phyloP scores from a whole-genome alignment of 37 sponge, comb jelly and placozoan genomes.

The Spongilla lacustris region DNA sequence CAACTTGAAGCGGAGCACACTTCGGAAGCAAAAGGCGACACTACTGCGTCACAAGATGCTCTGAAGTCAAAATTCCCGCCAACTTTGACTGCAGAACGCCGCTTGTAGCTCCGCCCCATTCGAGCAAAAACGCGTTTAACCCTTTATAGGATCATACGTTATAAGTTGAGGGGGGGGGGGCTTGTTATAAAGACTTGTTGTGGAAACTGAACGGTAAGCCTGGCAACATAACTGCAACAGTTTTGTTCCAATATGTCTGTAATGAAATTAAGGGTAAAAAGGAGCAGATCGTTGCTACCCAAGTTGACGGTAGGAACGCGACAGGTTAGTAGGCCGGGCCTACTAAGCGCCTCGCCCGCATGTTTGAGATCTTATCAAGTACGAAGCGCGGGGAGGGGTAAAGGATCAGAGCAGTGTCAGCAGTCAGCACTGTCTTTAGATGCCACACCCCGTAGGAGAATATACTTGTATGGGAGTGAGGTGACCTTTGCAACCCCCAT shows the following conservation, averaged over 20 bases:
- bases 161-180: not conserved
- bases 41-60: no score
- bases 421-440: no score
- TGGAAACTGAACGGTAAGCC: constrained; percentile 1
- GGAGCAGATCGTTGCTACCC: not conserved
- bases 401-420: no score
- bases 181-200: not conserved
- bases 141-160: not conserved
- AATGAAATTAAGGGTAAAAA: not conserved
- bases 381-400: no score
- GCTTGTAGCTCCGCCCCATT: not conserved
- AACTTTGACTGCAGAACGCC: not conserved
- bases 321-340: not conserved
- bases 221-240: not conserved
- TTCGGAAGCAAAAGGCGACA: not conserved
- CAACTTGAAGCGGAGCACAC: not conserved
- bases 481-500: no score
- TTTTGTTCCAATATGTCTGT: not conserved
- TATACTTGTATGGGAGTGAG: no score
- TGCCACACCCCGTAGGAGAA: no score
- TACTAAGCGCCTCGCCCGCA: not conserved
- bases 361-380: not conserved
- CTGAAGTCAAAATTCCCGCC: not conserved
- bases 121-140: not conserved
- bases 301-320: not conserved